Evolutionary conservation across 2,888 invertebrate genomes (phyloP), one percentile per base, ranked within the genome.

Genomic region (Diadegma fenestrale): DNA sequence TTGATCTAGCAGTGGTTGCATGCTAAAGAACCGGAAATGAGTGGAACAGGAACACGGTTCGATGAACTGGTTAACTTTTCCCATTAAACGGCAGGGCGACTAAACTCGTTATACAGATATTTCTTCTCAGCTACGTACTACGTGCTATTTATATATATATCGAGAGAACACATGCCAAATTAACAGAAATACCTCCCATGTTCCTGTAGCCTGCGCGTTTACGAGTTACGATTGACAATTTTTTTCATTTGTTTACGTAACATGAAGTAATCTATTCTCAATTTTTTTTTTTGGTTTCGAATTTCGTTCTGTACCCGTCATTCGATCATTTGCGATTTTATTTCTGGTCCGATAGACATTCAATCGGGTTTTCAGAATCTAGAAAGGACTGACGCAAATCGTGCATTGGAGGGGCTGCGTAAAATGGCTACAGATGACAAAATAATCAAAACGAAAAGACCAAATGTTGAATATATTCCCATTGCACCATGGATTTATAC

Each of bases 51-150:
- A 80, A 43, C 80, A 73, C 33, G 80, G 77, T 43, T 77, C 84
- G 73, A 81, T 63, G 68, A 84, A 63, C 43, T 43, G 48, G 64
- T 72, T 77, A 84, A 84, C 81, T 81, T 84, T 81, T 78, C 81
- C 78, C 81, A 84, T 84, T 78, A 81, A 71, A 26, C 73, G 37
- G 72, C 8, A 51, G 22, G 43, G n/a, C 51, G 19, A 41, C 37
- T 45, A 63, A 12, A 64, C 8, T 26, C 58, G 58, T 72, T 69
- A 41, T 43, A 78, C 22, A 54, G 51, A 77, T 66, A 66, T 37
- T 41, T 41, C 41, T 66, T n/a, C 54, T 66, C 45, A 37, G 14
- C 22, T 61, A n/a, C 30, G 26, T 45, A 45, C 61, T 22, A 41
- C 37, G 7, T 37, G 10, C 12, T 0, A 43, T 66, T 43, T 43